Evolutionary conservation across 1,140 invertebrate genomes (phyloP).

Genomic region (Venturia canescens): DNA sequence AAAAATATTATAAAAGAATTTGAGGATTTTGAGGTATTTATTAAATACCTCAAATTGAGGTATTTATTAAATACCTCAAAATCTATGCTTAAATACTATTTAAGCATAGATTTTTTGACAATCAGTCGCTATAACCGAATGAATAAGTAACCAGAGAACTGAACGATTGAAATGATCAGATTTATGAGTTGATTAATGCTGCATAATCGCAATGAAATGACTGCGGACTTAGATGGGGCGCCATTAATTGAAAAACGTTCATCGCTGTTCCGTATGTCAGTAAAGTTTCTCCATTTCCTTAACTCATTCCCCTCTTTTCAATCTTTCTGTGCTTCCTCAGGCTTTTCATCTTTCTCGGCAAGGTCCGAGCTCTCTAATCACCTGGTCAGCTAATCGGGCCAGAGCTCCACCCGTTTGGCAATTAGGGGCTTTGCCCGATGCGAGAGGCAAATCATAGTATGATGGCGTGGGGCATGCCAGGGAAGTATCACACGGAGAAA

Average conservation of each 20-base stretch:
- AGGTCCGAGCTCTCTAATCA: slow-evolving; percentile 41
- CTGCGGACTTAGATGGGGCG: background rate
- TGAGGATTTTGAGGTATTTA: no score
- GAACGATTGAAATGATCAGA: background rate
- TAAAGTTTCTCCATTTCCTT: background rate
- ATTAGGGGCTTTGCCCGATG: slow-evolving; percentile 44
- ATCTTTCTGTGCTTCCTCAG: background rate
- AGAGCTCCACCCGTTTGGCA: slow-evolving; percentile 45
- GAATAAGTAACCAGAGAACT: no score
- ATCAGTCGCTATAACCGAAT: no score
- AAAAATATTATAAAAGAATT: no score
- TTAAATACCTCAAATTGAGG: no score
- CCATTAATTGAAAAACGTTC: background rate
- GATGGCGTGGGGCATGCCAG: slow-evolving; percentile 10
- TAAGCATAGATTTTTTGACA: no score
- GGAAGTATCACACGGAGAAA: slow-evolving; percentile 19
- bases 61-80: no score
- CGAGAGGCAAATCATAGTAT: background rate
- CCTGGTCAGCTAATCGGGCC: slow-evolving; percentile 44
- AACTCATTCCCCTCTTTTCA: background rate
- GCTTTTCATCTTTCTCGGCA: slow-evolving; percentile 29
- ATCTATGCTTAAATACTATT: no score
- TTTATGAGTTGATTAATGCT: background rate
- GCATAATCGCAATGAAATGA: background rate
- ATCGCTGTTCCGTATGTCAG: background rate